These are phyloP conservation scores for Nemapogon koenigi DNA, from an alignment of 2,888 invertebrate species.

Conservation along the genomic window DNA sequence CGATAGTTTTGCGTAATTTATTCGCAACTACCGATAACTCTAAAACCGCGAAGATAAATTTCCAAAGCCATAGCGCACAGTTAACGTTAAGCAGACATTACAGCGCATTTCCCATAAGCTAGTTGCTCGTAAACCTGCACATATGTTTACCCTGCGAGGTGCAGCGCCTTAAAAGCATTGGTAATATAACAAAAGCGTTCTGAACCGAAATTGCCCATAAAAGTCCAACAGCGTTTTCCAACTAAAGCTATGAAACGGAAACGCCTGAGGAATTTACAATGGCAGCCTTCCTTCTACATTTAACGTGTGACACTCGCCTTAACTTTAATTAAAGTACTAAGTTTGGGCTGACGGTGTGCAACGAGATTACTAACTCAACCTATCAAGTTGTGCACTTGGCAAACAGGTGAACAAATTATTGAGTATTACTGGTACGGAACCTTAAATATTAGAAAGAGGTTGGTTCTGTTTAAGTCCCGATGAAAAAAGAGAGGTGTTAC, in stretches of 20 bases:
- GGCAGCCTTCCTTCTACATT: conserved; percentile 52
- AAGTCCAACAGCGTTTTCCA: conserved; percentile 62
- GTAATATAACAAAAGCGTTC: conserved; percentile 66
- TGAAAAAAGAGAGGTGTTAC: no score
- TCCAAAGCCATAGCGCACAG: no score
- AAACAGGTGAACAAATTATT: no score
- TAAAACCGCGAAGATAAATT: no score
- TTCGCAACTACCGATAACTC: no score
- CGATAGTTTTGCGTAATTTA: no score
- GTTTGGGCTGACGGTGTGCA: no score
- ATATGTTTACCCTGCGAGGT: conserved; percentile 59
- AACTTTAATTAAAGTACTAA: conserved; percentile 55
- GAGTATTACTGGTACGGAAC: no score
- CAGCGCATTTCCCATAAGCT: conserved; percentile 36
- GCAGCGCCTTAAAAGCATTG: conserved; percentile 66
- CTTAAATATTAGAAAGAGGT: no score
- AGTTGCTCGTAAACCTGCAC: conserved; percentile 53
- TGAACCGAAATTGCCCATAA: conserved; percentile 66
- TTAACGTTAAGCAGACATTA: not conserved
- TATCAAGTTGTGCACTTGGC: no score
- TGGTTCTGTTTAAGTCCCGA: no score
- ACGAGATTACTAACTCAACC: no score
- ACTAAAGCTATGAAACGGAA: conserved; percentile 64
- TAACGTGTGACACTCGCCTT: conserved; percentile 57
- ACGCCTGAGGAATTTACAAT: conserved; percentile 60